Evolutionary conservation across 2,113 vertebrate genomes (phyloP), one percentile per base, ranked within the genome.

Genomic region (Eublepharis macularius): DNA sequence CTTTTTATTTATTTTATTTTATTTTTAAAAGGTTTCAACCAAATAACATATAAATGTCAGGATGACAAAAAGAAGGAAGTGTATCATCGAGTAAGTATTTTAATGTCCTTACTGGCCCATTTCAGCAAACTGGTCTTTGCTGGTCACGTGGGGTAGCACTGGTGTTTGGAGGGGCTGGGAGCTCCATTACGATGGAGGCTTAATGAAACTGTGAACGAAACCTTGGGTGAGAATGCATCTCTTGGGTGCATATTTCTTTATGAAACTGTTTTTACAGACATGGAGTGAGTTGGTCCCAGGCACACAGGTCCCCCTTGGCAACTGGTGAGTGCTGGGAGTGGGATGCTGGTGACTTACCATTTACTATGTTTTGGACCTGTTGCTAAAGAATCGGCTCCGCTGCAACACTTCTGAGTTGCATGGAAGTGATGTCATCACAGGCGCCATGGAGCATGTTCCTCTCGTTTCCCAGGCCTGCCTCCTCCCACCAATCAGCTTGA

Each of bases 51-150:
- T 94, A 96, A 96, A 96, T 96, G 95, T 96, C 96, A 96, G 91
- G 95, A 96, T 4, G 92, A 95, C 94, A 95, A 95, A 95, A 96
- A 95, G 94, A 95, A 96, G 95, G 95, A 96, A 96, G 92, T 94
- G 86, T 95, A 92, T 96, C 95, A 96, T 91, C 94, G 95, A 92
- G 94, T 94, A 96, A 96, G 94, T 92, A 96, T 96, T 93, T 96
- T 96, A 96, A 96, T 96, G 95, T 93, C 88, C 88, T 95, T 94
- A 91, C 93, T 97, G 95, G 95, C 96, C 95, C 93, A 90, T 81
- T 91, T 86, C 90, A 72, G 82, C 85, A 75, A 90, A 88, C 90
- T 94, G 87, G 91, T 90, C 89, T 95, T 87, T 76, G 89, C 85
- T 91, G 94, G 92, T 92, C 93, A 86, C 89, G 92, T 94, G 94